Evolutionary conservation across 1,140 invertebrate genomes (phyloP).

Genomic region (Drosophila miranda): DNA sequence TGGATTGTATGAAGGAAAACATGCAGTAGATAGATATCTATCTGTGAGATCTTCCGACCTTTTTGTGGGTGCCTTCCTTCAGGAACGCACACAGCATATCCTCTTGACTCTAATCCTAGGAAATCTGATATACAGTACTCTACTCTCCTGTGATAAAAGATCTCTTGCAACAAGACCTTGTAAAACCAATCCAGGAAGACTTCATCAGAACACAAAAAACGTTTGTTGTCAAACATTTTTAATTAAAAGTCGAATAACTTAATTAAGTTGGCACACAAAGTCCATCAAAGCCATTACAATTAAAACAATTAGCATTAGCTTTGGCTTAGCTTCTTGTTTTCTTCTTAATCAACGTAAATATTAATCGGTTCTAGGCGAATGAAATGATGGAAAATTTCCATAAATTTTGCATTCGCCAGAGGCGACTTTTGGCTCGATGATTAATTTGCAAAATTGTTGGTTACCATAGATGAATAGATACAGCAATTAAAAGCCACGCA

Average conservation of each 20-base stretch:
- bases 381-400: conserved; percentile 32
- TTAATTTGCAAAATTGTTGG: conserved; percentile 50
- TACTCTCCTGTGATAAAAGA: too few relatives aligned
- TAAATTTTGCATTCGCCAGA: conserved; percentile 19
- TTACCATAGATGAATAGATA: conserved; percentile 44
- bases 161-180: too few relatives aligned
- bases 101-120: too few relatives aligned
- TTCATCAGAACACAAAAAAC: too few relatives aligned
- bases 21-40: too few relatives aligned
- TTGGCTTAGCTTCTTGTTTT: conserved; percentile 23
- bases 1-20: too few relatives aligned
- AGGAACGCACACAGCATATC: too few relatives aligned
- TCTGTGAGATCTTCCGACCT: too few relatives aligned
- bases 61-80: too few relatives aligned
- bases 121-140: too few relatives aligned
- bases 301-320: conserved; percentile 2
- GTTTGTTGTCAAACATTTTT: background rate
- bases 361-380: conserved; percentile 53
- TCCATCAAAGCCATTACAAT: conserved; percentile 36
- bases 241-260: conserved; percentile 33
- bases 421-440: conserved; percentile 23
- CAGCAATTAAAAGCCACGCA: conserved; percentile 37
- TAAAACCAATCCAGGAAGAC: too few relatives aligned
- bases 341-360: conserved; percentile 36
- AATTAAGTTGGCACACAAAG: conserved; percentile 17